These are phyloP conservation scores for Corythornis madagascariensis DNA, from an alignment of 2,113 vertebrate species.

Conservation along the genomic window DNA sequence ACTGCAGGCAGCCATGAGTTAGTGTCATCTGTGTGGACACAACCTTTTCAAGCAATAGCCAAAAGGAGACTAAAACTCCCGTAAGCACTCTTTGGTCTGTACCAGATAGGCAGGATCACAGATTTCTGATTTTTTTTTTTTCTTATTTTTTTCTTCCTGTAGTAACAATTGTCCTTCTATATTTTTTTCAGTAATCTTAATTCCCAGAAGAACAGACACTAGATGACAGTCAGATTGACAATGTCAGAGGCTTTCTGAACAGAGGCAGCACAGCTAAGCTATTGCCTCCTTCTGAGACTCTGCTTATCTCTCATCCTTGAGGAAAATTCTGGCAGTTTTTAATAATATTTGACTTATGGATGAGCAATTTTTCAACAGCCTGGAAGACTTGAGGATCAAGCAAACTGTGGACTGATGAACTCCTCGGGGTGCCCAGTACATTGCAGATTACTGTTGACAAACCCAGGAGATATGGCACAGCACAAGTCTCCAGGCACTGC, in stretches of 20 bases:
- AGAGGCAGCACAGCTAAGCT: constrained; percentile 8
- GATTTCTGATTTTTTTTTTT: neutral
- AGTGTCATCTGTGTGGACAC: neutral
- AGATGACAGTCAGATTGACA: constrained; percentile 49
- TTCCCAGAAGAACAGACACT: neutral
- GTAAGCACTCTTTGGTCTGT: neutral
- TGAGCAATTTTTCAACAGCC: constrained; percentile 43
- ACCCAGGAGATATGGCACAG: neutral
- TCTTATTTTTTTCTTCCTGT: neutral
- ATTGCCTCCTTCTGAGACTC: neutral
- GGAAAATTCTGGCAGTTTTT: constrained; percentile 39
- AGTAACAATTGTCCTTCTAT: neutral
- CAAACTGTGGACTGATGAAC: neutral
- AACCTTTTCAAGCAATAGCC: neutral
- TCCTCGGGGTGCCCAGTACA: neutral
- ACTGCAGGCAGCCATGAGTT: neutral
- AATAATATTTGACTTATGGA: constrained; percentile 51
- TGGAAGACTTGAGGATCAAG: constrained; percentile 4
- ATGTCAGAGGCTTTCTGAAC: constrained; percentile 16
- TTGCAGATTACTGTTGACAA: constrained; percentile 7
- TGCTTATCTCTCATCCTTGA: constrained; percentile 35
- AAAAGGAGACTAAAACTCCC: neutral
- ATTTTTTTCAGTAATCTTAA: constrained; percentile 33
- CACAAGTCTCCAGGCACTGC: neutral
- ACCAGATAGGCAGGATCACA: constrained; percentile 2